phyloP scores from a whole-genome alignment of 1,140 invertebrate species.

The Maconellicoccus hirsutus region DNA sequence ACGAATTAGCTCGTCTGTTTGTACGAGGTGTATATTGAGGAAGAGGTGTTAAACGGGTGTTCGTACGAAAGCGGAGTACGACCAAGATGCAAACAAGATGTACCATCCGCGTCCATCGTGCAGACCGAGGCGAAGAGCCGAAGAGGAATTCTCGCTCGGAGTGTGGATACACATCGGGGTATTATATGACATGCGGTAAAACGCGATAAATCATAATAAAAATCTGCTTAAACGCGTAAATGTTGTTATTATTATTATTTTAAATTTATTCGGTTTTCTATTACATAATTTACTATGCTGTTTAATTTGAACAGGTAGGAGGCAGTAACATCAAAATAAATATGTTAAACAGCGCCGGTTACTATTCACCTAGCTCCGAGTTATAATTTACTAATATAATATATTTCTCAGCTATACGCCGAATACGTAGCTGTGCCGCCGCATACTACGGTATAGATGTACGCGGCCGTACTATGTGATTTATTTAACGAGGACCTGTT shows the following conservation, averaged over 20 bases:
- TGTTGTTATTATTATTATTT: slow-evolving; percentile 10
- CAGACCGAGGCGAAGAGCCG: too few relatives aligned
- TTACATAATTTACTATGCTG: not conserved
- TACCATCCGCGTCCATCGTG: too few relatives aligned
- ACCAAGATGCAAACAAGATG: too few relatives aligned
- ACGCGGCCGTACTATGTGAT: not conserved
- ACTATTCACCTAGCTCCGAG: slow-evolving; percentile 7
- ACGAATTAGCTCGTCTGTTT: too few relatives aligned
- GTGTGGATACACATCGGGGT: not conserved
- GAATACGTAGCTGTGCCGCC: not conserved
- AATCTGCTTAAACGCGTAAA: slow-evolving; percentile 8
- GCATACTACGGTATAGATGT: not conserved
- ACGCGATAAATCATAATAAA: slow-evolving; percentile 2
- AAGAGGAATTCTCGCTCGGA: too few relatives aligned
- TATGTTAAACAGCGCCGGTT: slow-evolving; percentile 3
- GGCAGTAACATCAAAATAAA: slow-evolving; percentile 9
- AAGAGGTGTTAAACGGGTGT: too few relatives aligned
- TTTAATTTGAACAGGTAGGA: slow-evolving; percentile 9
- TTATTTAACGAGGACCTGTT: slow-evolving; percentile 3
- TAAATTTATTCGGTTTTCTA: slow-evolving; percentile 9
- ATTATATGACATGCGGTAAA: not conserved
- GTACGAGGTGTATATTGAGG: too few relatives aligned
- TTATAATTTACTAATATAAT: slow-evolving; percentile 10
- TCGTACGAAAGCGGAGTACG: too few relatives aligned
- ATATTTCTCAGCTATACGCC: not conserved